Evolutionary conservation across 2,113 vertebrate species (phyloP).

Genomic region (Oreocharis arfaki): DNA sequence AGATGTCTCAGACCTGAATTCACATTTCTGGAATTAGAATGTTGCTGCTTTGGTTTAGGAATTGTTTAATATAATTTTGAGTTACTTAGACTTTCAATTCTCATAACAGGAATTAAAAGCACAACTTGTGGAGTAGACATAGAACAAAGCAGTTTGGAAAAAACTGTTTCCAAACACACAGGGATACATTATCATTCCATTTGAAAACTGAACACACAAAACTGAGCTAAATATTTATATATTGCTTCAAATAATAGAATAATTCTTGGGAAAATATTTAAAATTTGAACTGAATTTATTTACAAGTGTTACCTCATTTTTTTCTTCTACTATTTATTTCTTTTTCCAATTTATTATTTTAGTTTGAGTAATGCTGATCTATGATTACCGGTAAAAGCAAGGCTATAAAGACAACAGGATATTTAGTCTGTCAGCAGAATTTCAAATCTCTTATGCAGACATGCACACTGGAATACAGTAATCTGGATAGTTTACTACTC

Average conservation of each 20-base stretch:
- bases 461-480: background rate
- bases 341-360: background rate
- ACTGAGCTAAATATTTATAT: background rate
- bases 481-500: background rate
- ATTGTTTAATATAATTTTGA: background rate
- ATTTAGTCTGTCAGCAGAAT: background rate
- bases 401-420: background rate
- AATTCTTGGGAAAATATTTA: background rate
- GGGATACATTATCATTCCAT: background rate
- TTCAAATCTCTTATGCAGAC: background rate
- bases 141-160: background rate
- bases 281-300: background rate
- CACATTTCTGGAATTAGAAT: slow-evolving; percentile 39
- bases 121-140: background rate
- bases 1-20: slow-evolving; percentile 51
- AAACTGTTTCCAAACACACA: background rate
- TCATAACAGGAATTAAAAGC: background rate
- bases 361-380: background rate
- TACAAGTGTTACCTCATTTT: background rate
- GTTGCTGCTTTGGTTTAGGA: slow-evolving; percentile 15
- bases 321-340: background rate
- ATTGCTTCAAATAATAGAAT: background rate
- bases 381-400: background rate
- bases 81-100: background rate
- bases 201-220: background rate